Percentiles rank a stretch among this genome's conserved stretches.
Conservation (phyloP, 2,888 invertebrate species). For the Icerya purchasi region DNA sequence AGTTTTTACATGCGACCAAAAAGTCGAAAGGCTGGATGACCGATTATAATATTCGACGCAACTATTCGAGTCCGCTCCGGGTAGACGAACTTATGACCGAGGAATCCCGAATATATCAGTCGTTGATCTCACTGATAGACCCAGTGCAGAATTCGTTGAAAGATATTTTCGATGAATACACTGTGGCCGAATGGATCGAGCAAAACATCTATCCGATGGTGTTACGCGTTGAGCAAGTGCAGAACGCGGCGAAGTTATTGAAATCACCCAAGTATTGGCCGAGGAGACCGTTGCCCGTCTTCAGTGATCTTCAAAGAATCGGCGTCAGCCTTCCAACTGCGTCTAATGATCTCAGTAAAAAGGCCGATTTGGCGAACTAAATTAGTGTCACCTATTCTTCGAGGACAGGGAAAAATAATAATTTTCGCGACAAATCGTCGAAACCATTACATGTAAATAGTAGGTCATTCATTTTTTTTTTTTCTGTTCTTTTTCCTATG, state of each 20-base stretch:
- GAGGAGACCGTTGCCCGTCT: slow-evolving; percentile 33
- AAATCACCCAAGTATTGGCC: slow-evolving; percentile 35
- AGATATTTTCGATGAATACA: slow-evolving; percentile 36
- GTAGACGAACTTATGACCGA: slow-evolving; percentile 37
- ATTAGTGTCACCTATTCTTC: too few relatives aligned
- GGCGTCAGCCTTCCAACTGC: slow-evolving; percentile 24
- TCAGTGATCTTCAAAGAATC: slow-evolving; percentile 28
- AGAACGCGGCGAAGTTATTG: slow-evolving; percentile 31
- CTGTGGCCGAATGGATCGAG: slow-evolving; percentile 42
- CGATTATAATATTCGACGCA: slow-evolving; percentile 42
- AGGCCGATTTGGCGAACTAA: too few relatives aligned
- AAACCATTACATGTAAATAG: too few relatives aligned
- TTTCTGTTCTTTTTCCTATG: too few relatives aligned
- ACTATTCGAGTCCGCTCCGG: slow-evolving; percentile 42
- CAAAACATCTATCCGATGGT: slow-evolving; percentile 37
- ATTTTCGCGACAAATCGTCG: too few relatives aligned
- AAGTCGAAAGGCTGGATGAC: slow-evolving; percentile 35
- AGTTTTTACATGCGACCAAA: slow-evolving; percentile 2
- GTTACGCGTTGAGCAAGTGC: slow-evolving; percentile 31
- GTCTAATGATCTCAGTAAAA: too few relatives aligned
- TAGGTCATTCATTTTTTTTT: too few relatives aligned
- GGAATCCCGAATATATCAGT: slow-evolving; percentile 34
- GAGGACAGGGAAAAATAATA: too few relatives aligned
- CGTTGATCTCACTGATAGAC: slow-evolving; percentile 31
- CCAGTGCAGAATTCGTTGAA: slow-evolving; percentile 33